phyloP scores from a whole-genome alignment of 2,888 invertebrate genomes.

The Tetragonula carbonaria region DNA sequence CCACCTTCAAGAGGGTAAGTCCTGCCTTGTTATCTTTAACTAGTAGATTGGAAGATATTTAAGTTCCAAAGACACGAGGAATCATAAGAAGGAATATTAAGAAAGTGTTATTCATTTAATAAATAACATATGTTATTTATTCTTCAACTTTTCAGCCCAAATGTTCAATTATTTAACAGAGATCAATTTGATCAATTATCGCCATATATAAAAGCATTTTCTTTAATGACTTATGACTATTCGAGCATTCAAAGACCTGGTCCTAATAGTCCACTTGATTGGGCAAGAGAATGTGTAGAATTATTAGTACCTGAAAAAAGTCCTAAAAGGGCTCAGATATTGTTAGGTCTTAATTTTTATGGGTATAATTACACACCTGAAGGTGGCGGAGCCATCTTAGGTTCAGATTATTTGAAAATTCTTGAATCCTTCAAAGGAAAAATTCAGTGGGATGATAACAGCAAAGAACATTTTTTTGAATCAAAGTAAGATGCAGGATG shows the following conservation, averaged over 20 bases:
- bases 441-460: slow-evolving; percentile 90
- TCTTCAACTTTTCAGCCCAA: slow-evolving; percentile 69
- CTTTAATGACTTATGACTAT: slow-evolving; percentile 98
- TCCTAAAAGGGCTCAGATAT: slow-evolving; percentile 90
- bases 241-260: slow-evolving; percentile 93
- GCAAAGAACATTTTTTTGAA: slow-evolving; percentile 94
- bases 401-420: slow-evolving; percentile 90
- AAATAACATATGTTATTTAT: neutral
- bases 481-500: slow-evolving; percentile 88
- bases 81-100: neutral
- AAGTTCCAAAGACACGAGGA: neutral
- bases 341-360: slow-evolving; percentile 96
- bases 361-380: slow-evolving; percentile 94
- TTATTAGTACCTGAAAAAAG: slow-evolving; percentile 88
- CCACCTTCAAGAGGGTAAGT: slow-evolving; percentile 89
- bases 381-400: slow-evolving; percentile 93
- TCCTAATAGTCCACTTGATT: slow-evolving; percentile 94
- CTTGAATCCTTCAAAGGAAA: slow-evolving; percentile 91
- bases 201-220: slow-evolving; percentile 92
- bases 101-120: neutral
- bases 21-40: neutral
- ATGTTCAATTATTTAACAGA: slow-evolving; percentile 88
- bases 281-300: slow-evolving; percentile 92
- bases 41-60: neutral
- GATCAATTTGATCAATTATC: slow-evolving; percentile 92